These are phyloP conservation scores for Dolichomitus sp. DNA, from an alignment of 2,888 invertebrate genomes.

Conservation along the genomic window DNA sequence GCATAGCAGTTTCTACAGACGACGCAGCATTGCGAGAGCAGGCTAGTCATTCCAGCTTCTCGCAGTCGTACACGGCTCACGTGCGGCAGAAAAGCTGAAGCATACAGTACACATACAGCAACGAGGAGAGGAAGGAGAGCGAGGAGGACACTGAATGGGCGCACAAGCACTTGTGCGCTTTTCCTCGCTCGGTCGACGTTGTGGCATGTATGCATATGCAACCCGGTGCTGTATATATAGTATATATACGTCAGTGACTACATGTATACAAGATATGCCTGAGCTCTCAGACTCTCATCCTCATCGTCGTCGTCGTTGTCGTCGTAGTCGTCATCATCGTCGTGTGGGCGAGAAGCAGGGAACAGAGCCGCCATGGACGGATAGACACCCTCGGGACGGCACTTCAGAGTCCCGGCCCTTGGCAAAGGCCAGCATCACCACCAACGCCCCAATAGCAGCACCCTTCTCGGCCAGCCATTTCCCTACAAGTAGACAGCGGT, in stretches of 20 bases:
- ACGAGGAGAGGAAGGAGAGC: background rate
- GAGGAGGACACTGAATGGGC: constrained; percentile 29
- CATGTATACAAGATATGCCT: constrained; percentile 23
- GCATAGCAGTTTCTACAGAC: constrained; percentile 23
- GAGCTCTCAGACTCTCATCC: constrained; percentile 74
- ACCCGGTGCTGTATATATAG: background rate
- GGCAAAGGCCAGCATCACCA: constrained; percentile 57
- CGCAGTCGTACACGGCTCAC: constrained; percentile 28
- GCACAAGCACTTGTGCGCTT: constrained; percentile 74
- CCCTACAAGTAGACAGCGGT: constrained; percentile 48
- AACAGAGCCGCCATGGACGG: constrained; percentile 76
- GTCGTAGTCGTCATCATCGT: constrained; percentile 38
- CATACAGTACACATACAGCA: constrained; percentile 6
- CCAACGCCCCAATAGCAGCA: constrained; percentile 35
- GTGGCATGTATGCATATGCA: constrained; percentile 41
- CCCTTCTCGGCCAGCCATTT: constrained; percentile 49
- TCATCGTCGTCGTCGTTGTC: constrained; percentile 43
- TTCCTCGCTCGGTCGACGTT: constrained; percentile 73
- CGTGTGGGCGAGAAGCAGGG: constrained; percentile 66
- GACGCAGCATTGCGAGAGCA: constrained; percentile 11
- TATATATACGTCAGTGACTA: constrained; percentile 12
- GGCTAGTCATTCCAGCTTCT: constrained; percentile 34
- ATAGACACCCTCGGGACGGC: constrained; percentile 80
- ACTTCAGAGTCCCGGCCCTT: constrained; percentile 66
- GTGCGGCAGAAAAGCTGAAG: constrained; percentile 23